A percentile compares a stretch with the other conserved stretches of the same genome.
Conservation (phyloP, 2,113 vertebrate species). For the Gila orcuttii region DNA sequence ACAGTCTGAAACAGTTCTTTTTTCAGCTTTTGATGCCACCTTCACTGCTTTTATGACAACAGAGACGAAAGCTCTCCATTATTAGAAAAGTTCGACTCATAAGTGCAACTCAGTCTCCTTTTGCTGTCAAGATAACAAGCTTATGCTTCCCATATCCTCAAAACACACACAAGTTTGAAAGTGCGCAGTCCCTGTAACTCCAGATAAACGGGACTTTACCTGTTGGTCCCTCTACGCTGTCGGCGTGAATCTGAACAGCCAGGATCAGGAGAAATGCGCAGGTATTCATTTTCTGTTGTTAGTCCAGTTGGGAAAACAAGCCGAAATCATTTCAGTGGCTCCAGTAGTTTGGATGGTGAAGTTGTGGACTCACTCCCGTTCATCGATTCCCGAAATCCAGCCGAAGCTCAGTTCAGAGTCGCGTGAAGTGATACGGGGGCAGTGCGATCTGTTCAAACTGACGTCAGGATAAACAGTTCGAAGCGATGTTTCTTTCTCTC, state of each 20-base stretch:
- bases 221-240: slow-evolving; percentile 82
- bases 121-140: not conserved
- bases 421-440: slow-evolving; percentile 66
- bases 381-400: slow-evolving; percentile 68
- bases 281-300: slow-evolving; percentile 79
- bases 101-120: not conserved
- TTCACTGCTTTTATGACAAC: not conserved
- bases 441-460: slow-evolving; percentile 75
- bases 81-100: slow-evolving; percentile 41
- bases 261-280: slow-evolving; percentile 78
- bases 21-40: not conserved
- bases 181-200: slow-evolving; percentile 38
- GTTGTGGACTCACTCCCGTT: slow-evolving; percentile 63
- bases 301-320: slow-evolving; percentile 75
- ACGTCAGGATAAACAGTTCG: slow-evolving; percentile 82
- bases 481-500: slow-evolving; percentile 68
- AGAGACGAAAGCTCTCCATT: not conserved
- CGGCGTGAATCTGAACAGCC: slow-evolving; percentile 78
- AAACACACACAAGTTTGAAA: slow-evolving; percentile 53
- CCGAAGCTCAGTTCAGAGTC: slow-evolving; percentile 68
- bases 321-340: slow-evolving; percentile 69
- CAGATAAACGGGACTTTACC: slow-evolving; percentile 68
- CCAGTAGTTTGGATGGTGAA: slow-evolving; percentile 61
- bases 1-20: not conserved
- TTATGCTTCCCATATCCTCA: not conserved